Evolutionary conservation across 2,888 invertebrate species (phyloP), one percentile per base, ranked within the genome.

Genomic region (Cryptocephalus moraei): DNA sequence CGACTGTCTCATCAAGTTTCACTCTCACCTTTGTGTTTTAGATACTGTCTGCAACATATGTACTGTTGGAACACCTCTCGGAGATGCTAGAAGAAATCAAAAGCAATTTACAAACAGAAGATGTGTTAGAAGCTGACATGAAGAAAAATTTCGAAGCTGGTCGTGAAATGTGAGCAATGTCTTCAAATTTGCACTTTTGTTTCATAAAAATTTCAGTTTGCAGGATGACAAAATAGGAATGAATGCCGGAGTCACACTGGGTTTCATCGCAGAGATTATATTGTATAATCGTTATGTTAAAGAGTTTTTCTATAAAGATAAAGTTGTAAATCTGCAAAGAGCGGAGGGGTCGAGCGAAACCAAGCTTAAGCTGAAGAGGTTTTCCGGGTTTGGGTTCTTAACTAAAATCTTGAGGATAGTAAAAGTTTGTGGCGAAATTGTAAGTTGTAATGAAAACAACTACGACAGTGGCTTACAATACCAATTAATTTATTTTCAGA

Each of bases 181-280:
- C 40, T n/a, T 40, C 34, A 44, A 11, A 43, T 32, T 46, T 22
- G 11, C 12, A 36, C 12, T 36, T 36, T 36, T 11, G 2, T 36
- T 36, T 36, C 4, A 36, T 6, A 36, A n/a, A 36, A 12, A 32
- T 45, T 47, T 39, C 43, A 50, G 43, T 32, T 36, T 39, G 22
- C 11, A 36, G 45, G 36, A 36, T n/a, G 50, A 59, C 41, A 62
- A 66, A 58, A 53, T 64, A 39, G 67, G 64, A 4, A 52, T 60
- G 40, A 60, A 59, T 41, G 59, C 58, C 10, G 55, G 63, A 36
- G 59, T 62, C 51, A 47, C 59, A 13, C 33, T 67, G 22, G 51
- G 56, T 39, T 56, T 65, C 39, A 32, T 66, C 22, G 52, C 61
- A 11, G 56, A 57, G 51, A 49, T 63, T 13, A 44, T 65, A 38